These are phyloP conservation scores for Lasaia peninsularis DNA, from an alignment of 1,140 invertebrate genomes.

Conservation along the genomic window DNA sequence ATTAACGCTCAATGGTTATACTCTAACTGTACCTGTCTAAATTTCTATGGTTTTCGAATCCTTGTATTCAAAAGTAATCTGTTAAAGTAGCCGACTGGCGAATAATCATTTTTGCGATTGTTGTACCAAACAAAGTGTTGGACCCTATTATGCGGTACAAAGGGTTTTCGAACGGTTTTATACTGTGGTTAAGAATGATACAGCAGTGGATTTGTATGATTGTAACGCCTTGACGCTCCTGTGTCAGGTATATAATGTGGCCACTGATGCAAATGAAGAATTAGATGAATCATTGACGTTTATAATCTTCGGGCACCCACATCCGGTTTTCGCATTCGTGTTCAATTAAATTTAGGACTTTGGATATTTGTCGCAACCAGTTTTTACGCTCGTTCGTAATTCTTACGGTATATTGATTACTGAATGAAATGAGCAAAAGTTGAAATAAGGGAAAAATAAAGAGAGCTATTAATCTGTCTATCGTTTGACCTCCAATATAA, in stretches of 20 bases:
- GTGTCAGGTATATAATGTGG: constrained; percentile 41
- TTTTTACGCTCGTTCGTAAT: not conserved
- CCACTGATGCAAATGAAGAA: constrained; percentile 59
- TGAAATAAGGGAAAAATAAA: no score
- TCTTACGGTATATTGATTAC: not conserved
- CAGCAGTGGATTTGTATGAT: constrained; percentile 21
- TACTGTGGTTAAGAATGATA: constrained; percentile 53
- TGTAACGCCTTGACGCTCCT: constrained; percentile 58
- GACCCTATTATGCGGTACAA: constrained; percentile 52
- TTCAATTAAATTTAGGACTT: constrained; percentile 22
- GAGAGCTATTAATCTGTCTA: no score
- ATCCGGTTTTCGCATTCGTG: constrained; percentile 35
- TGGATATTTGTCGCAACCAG: not conserved
- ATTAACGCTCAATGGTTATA: constrained; percentile 35
- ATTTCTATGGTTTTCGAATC: constrained; percentile 25
- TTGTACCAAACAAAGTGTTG: constrained; percentile 52
- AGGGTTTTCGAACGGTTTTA: constrained; percentile 47
- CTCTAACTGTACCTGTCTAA: constrained; percentile 63
- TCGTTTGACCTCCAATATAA: no score
- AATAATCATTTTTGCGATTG: constrained; percentile 60
- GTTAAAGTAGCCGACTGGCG: constrained; percentile 67
- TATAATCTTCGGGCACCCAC: constrained; percentile 34
- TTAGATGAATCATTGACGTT: constrained; percentile 48
- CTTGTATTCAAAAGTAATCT: constrained; percentile 53
- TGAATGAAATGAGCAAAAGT: constrained; percentile 3